A percentile compares a stretch with the other conserved stretches of the same genome.
Evolutionary conservation across 2,113 vertebrate genomes (phyloP).

Genomic region (Eubucco bourcierii): DNA sequence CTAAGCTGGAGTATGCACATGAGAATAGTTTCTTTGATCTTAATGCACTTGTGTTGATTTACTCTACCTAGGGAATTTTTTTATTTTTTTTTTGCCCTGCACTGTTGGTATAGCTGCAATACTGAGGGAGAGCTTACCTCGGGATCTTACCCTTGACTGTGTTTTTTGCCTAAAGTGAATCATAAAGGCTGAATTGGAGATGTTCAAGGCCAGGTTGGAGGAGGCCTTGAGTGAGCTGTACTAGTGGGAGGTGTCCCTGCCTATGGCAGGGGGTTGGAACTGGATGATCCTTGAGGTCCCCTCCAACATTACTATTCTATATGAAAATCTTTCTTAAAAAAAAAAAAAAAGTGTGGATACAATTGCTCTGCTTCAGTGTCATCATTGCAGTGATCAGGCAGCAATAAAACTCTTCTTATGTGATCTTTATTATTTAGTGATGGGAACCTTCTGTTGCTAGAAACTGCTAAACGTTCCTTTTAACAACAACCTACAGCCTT

Average conservation of each 20-base stretch:
- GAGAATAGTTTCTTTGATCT: background rate
- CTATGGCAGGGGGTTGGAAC: too few species aligned
- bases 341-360: background rate
- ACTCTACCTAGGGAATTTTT: background rate
- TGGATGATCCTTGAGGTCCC: too few species aligned
- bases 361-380: background rate
- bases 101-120: background rate
- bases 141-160: background rate
- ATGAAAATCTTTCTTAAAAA: background rate
- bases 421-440: background rate
- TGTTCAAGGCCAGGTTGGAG: too few species aligned
- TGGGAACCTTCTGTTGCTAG: background rate
- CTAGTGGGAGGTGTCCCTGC: too few species aligned
- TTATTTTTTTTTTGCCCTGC: background rate
- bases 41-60: background rate
- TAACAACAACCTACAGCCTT: background rate
- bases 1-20: background rate
- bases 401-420: background rate
- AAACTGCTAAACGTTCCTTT: background rate
- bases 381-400: background rate
- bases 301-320: background rate
- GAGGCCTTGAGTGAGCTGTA: too few species aligned
- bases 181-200: background rate
- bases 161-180: background rate
- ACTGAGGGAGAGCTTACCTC: background rate